Percentiles rank a stretch among this genome's conserved stretches.
Evolutionary conservation across 2,113 vertebrate species (phyloP).

Genomic region (Pelvicachromis taeniatus): DNA sequence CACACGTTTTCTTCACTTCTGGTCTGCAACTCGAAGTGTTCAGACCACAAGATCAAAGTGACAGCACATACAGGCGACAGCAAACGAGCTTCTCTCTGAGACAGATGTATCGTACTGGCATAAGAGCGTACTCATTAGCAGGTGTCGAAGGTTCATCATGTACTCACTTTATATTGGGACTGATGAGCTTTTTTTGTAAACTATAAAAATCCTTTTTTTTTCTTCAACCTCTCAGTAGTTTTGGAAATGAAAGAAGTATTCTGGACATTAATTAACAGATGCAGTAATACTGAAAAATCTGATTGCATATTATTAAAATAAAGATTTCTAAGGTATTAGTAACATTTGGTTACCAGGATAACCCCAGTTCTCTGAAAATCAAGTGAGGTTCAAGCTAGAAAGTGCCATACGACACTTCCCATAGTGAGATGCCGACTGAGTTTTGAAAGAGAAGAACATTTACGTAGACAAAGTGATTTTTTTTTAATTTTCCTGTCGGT

Average conservation of each 20-base stretch:
- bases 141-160: background rate
- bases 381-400: background rate
- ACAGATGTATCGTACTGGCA: background rate
- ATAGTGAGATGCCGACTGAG: background rate
- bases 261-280: background rate
- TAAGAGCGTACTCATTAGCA: background rate
- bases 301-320: background rate
- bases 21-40: background rate
- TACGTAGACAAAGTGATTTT: background rate
- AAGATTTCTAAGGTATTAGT: background rate
- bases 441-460: background rate
- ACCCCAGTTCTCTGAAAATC: background rate
- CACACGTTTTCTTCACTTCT: background rate
- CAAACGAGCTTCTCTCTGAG: background rate
- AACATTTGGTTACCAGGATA: background rate
- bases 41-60: constrained; percentile 12
- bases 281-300: background rate
- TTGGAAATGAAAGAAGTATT: background rate
- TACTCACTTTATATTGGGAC: background rate
- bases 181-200: background rate
- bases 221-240: background rate
- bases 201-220: background rate
- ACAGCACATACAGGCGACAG: background rate
- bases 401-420: background rate
- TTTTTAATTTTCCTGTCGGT: background rate